phyloP scores from a whole-genome alignment of 1,140 invertebrate genomes.

The Lerema accius region DNA sequence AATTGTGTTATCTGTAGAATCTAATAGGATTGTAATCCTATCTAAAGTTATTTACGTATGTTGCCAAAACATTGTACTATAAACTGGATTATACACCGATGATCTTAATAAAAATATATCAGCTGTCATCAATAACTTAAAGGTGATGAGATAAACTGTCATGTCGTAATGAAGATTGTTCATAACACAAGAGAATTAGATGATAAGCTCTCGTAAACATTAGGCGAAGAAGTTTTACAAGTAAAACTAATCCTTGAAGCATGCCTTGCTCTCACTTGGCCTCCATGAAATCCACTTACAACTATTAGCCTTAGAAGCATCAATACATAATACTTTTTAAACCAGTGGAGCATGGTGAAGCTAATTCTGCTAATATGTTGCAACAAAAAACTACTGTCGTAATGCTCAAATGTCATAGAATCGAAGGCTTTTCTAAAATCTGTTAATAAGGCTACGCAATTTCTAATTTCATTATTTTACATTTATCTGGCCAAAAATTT shows the following conservation, averaged over 20 bases:
- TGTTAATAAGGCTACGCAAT: too few species aligned
- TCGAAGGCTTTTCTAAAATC: conserved; percentile 7
- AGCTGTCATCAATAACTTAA: too few species aligned
- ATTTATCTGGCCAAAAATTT: too few species aligned
- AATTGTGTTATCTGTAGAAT: too few species aligned
- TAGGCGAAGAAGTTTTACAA: conserved; percentile 28
- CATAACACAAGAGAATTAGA: conserved; percentile 20
- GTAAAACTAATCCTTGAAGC: conserved; percentile 34
- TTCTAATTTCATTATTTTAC: too few species aligned
- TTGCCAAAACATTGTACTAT: too few species aligned
- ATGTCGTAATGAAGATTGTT: too few species aligned
- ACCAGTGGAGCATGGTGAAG: conserved; percentile 17
- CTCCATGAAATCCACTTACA: conserved; percentile 30
- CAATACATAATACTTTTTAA: conserved; percentile 28
- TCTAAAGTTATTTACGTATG: too few species aligned
- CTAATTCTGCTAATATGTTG: conserved; percentile 16
- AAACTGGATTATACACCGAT: too few species aligned
- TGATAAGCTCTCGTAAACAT: conserved; percentile 14
- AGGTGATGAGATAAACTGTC: too few species aligned
- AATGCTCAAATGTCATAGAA: neutral
- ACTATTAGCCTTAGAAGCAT: conserved; percentile 31
- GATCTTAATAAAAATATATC: too few species aligned
- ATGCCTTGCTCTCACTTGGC: conserved; percentile 31
- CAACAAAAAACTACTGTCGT: neutral
- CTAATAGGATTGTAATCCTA: too few species aligned